These are phyloP conservation scores for Ondatra zibethicus DNA, from an alignment of 2,113 vertebrate species.

Conservation along the genomic window DNA sequence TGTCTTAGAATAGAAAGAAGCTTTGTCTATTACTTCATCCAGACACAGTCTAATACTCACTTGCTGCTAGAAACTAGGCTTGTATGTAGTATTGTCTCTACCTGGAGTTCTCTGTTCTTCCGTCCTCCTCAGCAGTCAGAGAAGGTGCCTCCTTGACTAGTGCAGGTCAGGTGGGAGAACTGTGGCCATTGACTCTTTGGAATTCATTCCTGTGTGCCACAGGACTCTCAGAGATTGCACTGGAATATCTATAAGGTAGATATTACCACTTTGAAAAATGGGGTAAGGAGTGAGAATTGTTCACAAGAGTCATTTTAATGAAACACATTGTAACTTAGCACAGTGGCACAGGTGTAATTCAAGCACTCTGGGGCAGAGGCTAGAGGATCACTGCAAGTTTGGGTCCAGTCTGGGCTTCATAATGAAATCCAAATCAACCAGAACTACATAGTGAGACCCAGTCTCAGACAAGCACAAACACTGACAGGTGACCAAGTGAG, in stretches of 20 bases:
- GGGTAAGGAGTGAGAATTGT: not conserved
- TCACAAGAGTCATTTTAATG: not conserved
- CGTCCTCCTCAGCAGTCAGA: constrained; percentile 44
- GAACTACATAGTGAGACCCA: not conserved
- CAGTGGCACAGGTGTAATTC: not conserved
- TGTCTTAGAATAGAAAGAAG: not conserved
- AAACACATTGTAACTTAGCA: not conserved
- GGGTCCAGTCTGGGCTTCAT: not conserved
- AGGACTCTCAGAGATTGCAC: constrained; percentile 19
- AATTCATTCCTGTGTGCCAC: constrained; percentile 39
- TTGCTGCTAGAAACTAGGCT: not conserved
- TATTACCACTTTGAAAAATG: constrained; percentile 41
- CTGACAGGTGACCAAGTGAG: not conserved
- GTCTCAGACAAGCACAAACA: not conserved
- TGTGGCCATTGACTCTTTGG: constrained; percentile 43
- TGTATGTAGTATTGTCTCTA: not conserved
- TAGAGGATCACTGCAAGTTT: not conserved
- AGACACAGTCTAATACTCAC: not conserved
- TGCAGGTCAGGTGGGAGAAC: constrained; percentile 37
- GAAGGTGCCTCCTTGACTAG: constrained; percentile 41
- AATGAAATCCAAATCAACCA: not conserved
- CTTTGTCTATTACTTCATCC: constrained; percentile 28
- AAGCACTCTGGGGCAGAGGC: too few relatives aligned
- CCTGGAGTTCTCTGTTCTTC: constrained; percentile 46
- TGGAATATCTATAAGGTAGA: not conserved